Conservation (phyloP, 2,113 vertebrate species). For the Spea multiplicata region DNA sequence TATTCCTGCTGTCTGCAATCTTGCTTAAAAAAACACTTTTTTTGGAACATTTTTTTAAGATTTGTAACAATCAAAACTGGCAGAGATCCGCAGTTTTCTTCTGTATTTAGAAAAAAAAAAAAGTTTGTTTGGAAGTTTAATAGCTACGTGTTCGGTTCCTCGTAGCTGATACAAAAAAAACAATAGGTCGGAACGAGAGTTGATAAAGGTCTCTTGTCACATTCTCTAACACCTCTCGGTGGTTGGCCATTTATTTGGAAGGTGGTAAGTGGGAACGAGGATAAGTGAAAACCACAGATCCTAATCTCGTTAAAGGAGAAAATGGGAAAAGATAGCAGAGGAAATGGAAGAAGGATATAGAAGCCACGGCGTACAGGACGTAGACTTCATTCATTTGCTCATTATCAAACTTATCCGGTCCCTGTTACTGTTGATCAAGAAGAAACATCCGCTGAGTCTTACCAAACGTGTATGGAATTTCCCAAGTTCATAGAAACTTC, state of each 20-base stretch:
- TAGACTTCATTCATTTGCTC: background rate
- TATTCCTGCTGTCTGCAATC: too few relatives aligned
- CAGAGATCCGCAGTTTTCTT: too few relatives aligned
- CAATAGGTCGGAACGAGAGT: background rate
- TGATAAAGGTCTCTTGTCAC: background rate
- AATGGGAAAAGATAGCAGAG: background rate
- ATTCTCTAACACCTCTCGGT: slow-evolving; percentile 24
- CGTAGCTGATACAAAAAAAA: background rate
- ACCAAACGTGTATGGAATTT: too few relatives aligned
- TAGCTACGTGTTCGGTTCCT: background rate
- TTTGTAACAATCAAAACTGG: too few relatives aligned
- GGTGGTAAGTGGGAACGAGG: background rate
- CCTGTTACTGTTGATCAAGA: background rate
- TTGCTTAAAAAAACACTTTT: too few relatives aligned
- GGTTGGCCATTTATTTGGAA: slow-evolving; percentile 16
- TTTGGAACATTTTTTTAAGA: too few relatives aligned
- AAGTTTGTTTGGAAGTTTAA: too few relatives aligned
- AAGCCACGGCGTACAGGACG: background rate
- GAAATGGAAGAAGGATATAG: slow-evolving; percentile 1
- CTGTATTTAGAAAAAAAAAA: too few relatives aligned
- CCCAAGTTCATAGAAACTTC: too few relatives aligned
- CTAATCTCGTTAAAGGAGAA: slow-evolving; percentile 26
- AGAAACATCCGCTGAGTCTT: background rate
- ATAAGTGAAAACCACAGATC: background rate
- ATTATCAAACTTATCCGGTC: background rate